Evolutionary conservation across 1,140 invertebrate species (phyloP), one percentile per base, ranked within the genome.

Genomic region (Acyrthosiphon pisum): DNA sequence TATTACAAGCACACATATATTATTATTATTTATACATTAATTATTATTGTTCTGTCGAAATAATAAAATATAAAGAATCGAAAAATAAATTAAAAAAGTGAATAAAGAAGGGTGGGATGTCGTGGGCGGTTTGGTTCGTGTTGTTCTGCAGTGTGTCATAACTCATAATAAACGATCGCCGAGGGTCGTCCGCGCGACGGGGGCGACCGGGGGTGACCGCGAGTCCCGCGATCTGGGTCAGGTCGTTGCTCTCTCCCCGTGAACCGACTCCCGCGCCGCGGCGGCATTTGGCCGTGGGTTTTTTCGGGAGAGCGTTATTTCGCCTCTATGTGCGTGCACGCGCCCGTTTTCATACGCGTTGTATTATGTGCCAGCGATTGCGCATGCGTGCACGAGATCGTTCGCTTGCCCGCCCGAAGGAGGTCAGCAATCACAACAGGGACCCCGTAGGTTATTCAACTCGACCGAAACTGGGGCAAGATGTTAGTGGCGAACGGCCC

Each of bases 361-460:
- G 35, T 50, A 50, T 20, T 50, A 35, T 20, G 4, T 3, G 44
- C 30, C 6, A 6, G 48, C 37, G 11, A 46, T 87, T 46, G 56
- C 37, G 60, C 46, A 8, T 4, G 91, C 68, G 91, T 20, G n/a
- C 60, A 6, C n/a, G 60, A 76, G 60, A 46, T 76, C 68, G 68
- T 35, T 26, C 26, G 91, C 68, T n/a, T 22, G 83, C 37, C 37
- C 41, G 87, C 60, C n/a, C 30, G 91, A 93, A 93, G 48, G 91
- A 93, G 91, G 91, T 93, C 91, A 93, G 91, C 91, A 41, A 93
- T 86, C 91, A 93, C 91, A 84, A 83, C 91, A 93, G 91, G 91
- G 91, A 93, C 91, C 68, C 91, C 26, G 30, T 68, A 84, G 91
- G 91, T 93, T 56, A 50, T 93, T 93, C 91, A 93, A 93, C 91